Evolutionary conservation across 2,888 invertebrate species (phyloP).

Genomic region (Trilocha varians): DNA sequence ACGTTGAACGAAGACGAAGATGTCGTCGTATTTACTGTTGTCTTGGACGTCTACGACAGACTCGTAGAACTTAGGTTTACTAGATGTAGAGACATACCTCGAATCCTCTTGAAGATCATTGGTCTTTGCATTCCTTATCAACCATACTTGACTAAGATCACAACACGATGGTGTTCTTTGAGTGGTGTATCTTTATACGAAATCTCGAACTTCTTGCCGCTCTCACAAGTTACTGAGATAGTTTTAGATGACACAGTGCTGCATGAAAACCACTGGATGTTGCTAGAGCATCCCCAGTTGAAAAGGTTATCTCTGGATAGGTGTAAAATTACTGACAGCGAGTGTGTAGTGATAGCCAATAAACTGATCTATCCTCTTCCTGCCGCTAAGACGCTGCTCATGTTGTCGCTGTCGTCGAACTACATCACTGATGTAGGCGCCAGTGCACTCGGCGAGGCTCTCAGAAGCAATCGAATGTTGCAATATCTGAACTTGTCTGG

Average conservation of each 20-base stretch:
- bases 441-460: slow-evolving; percentile 14
- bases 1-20: not conserved
- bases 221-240: slow-evolving; percentile 21
- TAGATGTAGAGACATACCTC: slow-evolving; percentile 12
- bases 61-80: slow-evolving; percentile 17
- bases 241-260: slow-evolving; percentile 24
- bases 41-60: slow-evolving; percentile 9
- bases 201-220: slow-evolving; percentile 13
- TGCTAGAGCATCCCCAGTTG: slow-evolving; percentile 16
- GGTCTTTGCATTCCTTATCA: slow-evolving; percentile 20
- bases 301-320: slow-evolving; percentile 20
- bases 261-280: slow-evolving; percentile 14
- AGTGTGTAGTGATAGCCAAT: slow-evolving; percentile 14
- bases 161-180: slow-evolving; percentile 13
- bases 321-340: slow-evolving; percentile 20
- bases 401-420: slow-evolving; percentile 17
- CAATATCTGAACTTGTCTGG: slow-evolving; percentile 23
- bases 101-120: slow-evolving; percentile 20
- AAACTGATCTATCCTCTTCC: slow-evolving; percentile 17
- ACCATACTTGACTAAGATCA: slow-evolving; percentile 12
- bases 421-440: slow-evolving; percentile 20
- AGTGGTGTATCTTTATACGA: slow-evolving; percentile 15
- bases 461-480: slow-evolving; percentile 23
- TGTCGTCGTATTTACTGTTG: slow-evolving; percentile 6
- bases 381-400: slow-evolving; percentile 10